Percentiles rank a stretch among this genome's conserved stretches.
Conservation (phyloP, 2,888 invertebrate genomes). For the Bugula neritina region DNA sequence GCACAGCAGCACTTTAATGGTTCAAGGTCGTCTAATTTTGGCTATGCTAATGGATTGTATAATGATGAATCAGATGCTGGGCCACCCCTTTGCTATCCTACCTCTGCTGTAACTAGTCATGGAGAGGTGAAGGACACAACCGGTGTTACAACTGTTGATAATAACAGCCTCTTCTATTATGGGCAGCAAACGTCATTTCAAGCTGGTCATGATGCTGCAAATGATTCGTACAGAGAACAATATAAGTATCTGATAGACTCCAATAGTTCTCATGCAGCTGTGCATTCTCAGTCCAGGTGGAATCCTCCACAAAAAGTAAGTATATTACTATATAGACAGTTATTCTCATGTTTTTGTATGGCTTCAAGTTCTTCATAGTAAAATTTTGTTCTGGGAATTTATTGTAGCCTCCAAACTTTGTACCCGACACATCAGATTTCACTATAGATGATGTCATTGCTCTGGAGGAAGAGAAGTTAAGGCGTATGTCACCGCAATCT, state of each 20-base stretch:
- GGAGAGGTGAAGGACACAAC: too few relatives aligned
- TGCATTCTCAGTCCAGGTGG: constrained; percentile 12
- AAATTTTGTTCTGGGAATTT: too few relatives aligned
- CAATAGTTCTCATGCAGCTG: not conserved
- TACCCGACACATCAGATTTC: not conserved
- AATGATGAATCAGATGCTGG: not conserved
- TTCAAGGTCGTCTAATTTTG: not conserved
- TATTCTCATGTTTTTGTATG: too few relatives aligned
- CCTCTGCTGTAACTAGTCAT: too few relatives aligned
- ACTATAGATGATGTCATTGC: constrained; percentile 15
- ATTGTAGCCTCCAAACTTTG: not conserved
- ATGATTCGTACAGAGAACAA: not conserved
- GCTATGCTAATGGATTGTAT: not conserved
- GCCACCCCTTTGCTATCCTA: not conserved
- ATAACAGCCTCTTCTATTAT: too few relatives aligned
- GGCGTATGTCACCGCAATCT: not conserved
- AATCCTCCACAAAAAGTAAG: constrained; percentile 1
- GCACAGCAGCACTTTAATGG: not conserved
- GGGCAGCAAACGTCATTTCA: too few relatives aligned
- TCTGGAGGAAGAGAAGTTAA: not conserved
- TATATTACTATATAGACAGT: too few relatives aligned
- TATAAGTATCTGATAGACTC: not conserved
- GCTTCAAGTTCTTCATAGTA: too few relatives aligned
- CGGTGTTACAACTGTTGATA: too few relatives aligned
- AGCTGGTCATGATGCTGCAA: too few relatives aligned